Conservation (phyloP, 2,888 invertebrate genomes). For the Punctoribates punctum region DNA sequence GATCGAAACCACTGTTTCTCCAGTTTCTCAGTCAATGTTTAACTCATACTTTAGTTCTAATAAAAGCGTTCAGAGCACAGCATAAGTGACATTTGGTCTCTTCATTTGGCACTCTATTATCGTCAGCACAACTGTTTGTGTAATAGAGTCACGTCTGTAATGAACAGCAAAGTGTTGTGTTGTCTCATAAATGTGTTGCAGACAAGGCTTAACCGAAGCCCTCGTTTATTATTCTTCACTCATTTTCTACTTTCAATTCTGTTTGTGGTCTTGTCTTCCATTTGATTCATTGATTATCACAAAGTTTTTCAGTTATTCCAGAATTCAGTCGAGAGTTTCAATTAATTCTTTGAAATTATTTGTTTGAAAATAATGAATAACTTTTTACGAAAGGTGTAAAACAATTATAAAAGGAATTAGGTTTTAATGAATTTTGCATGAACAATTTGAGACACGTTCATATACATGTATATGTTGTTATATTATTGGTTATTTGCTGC, state of each 20-base stretch:
- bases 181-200: constrained; percentile 4
- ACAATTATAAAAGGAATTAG: no score
- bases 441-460: no score
- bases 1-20: neutral
- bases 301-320: neutral
- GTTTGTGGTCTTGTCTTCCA: neutral
- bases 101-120: constrained; percentile 7
- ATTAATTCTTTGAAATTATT: no score
- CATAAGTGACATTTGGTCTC: constrained; percentile 2
- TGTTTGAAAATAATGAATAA: no score
- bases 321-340: neutral
- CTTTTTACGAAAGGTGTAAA: no score
- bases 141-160: constrained; percentile 22
- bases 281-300: neutral
- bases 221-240: neutral
- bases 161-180: constrained; percentile 12
- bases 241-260: neutral
- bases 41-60: neutral
- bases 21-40: neutral
- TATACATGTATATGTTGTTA: no score
- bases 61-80: neutral
- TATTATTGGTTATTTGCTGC: no score
- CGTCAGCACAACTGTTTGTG: neutral
- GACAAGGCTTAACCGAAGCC: neutral
- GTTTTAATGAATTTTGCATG: no score